Evolutionary conservation across 2,113 vertebrate genomes (phyloP).

Genomic region (Cyprinodon brontotheroides): DNA sequence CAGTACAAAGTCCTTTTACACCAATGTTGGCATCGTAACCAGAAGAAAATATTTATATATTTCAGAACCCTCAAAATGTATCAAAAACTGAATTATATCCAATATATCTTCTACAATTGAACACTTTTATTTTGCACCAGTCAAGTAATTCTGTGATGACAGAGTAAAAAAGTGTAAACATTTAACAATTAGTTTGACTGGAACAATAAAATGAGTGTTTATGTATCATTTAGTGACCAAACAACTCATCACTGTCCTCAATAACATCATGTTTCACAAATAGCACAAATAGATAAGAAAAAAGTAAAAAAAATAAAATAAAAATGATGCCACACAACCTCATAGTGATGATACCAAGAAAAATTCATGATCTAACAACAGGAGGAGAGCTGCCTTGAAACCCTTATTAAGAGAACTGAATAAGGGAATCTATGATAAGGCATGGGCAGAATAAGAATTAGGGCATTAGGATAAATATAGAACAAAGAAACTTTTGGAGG

Average conservation of each 20-base stretch:
- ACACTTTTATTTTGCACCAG: no score
- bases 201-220: no score
- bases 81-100: no score
- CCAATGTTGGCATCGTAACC: no score
- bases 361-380: conserved; percentile 17
- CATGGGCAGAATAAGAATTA: conserved; percentile 67
- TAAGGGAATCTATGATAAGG: conserved; percentile 54
- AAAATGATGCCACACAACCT: conserved; percentile 12
- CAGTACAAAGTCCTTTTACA: no score
- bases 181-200: no score
- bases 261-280: conserved; percentile 32
- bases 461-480: conserved; percentile 71
- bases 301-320: conserved; percentile 1
- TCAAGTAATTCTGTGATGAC: no score
- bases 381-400: conserved; percentile 50
- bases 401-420: conserved; percentile 62
- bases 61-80: no score
- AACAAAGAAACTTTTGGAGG: conserved; percentile 70
- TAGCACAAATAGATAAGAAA: conserved; percentile 35
- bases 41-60: no score
- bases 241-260: conserved; percentile 7
- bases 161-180: no score
- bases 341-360: conserved; percentile 37
- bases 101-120: no score
- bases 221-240: no score